Evolutionary conservation across 2,113 vertebrate species (phyloP).

Genomic region (rabbit (Oryctolagus cuniculus)): DNA sequence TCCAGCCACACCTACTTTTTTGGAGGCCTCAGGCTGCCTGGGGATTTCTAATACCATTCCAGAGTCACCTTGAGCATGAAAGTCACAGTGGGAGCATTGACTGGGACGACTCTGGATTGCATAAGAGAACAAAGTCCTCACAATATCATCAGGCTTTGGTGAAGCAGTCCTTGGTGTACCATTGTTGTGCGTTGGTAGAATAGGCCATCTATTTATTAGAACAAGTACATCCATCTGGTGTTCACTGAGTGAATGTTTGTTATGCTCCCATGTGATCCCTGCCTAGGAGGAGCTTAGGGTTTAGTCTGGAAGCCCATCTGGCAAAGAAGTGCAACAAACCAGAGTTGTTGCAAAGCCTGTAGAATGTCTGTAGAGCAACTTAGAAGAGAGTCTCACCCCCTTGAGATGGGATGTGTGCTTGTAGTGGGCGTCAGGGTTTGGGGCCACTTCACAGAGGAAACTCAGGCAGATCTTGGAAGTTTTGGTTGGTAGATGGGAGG

Average conservation of each 20-base stretch:
- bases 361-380: not conserved
- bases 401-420: not conserved
- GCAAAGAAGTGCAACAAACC: not conserved
- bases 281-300: not conserved
- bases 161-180: not conserved
- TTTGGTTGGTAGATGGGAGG: not conserved
- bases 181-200: not conserved
- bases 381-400: not conserved
- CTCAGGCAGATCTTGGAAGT: not conserved
- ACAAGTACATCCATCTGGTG: not conserved
- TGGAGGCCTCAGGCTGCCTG: not conserved
- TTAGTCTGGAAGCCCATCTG: not conserved
- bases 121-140: conserved; percentile 6
- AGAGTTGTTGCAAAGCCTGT: not conserved
- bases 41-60: not conserved
- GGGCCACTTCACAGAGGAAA: not conserved
- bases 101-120: not conserved
- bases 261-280: not conserved
- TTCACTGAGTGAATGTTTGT: not conserved
- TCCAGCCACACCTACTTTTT: not conserved
- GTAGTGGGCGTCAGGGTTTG: not conserved
- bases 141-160: not conserved
- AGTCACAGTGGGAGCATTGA: not conserved
- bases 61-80: conserved; percentile 39
- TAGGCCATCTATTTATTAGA: not conserved